These are phyloP conservation scores for Xerus rutilus DNA, from an alignment of 2,797 vertebrate species.

Conservation along the genomic window DNA sequence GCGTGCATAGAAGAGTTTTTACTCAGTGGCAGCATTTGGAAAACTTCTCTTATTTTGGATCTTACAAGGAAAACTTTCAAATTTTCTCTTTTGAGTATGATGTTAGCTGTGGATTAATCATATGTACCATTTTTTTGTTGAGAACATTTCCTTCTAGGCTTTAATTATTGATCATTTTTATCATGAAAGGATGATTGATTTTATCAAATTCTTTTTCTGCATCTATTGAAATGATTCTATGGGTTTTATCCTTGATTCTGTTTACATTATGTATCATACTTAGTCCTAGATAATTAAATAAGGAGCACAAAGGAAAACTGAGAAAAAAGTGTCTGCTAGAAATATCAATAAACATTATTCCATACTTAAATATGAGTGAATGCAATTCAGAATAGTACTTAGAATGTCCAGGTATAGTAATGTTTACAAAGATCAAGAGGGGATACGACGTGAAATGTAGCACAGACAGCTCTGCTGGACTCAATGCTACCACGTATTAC, in stretches of 20 bases:
- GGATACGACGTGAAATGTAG: background rate
- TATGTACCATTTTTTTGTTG: background rate
- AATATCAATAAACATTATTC: background rate
- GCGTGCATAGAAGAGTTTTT: background rate
- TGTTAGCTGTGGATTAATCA: background rate
- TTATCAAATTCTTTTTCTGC: background rate
- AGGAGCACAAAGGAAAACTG: background rate
- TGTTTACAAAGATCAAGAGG: background rate
- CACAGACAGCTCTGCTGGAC: background rate
- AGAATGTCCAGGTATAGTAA: background rate
- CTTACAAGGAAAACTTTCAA: background rate
- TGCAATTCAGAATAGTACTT: background rate
- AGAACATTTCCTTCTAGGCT: background rate
- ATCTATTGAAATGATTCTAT: background rate
- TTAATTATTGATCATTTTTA: background rate
- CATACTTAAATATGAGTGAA: slow-evolving; percentile 6
- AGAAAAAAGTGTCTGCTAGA: background rate
- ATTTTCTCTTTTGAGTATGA: background rate
- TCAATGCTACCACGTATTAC: background rate
- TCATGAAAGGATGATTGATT: background rate
- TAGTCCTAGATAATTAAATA: background rate
- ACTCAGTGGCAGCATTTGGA: background rate
- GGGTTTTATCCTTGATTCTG: background rate
- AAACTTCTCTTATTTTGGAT: background rate
- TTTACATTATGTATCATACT: background rate